Evolutionary conservation across 2,113 vertebrate species (phyloP), one percentile per base, ranked within the genome.

Genomic region (Prionailurus viverrinus): DNA sequence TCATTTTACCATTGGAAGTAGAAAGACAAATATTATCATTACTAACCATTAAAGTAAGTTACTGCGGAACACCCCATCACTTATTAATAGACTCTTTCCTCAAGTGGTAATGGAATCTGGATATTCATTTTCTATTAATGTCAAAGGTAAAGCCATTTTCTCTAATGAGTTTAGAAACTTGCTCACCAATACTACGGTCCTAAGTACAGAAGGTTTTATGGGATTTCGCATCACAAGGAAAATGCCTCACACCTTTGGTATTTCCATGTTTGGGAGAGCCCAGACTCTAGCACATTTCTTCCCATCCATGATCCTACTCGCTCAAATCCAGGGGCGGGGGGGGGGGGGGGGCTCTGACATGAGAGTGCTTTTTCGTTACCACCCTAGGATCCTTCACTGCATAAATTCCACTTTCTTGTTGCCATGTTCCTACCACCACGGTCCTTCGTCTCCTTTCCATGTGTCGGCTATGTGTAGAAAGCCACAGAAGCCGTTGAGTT

Each of bases 351-450:
- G 51, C 19, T 16, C 36, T 12, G 8, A 14, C 16, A 19, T 16
- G 5, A 7, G 1, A 4, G 41, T 5, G 23, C 16, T 5, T 21
- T 15, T 5, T 11, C 18, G 10, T 23, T 29, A 9, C 10, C 23
- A 23, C 65, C 18, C 55, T 65, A 11, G 33, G 4, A 14, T 16
- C 23, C 65, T 39, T 29, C 21, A 8, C 5, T 16, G n/a, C 16
- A 10, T 0, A 73, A 39, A 16, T 29, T 8, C 33, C 65, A 11
- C 3, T 11, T 4, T 58, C 79, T 14, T 23, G 0, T 0, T 5
- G 18, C 18, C 33, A 4, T 0, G 1, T 31, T 1, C 25, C n/a
- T 25, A 27, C 36, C 23, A 1, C 19, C 33, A 11, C 1, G 3
- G 33, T n/a, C 16, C 12, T 3, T 4, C 12, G 0, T 45, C 36